Conservation (phyloP, 2,888 invertebrate genomes). For the Tachina grossa region DNA sequence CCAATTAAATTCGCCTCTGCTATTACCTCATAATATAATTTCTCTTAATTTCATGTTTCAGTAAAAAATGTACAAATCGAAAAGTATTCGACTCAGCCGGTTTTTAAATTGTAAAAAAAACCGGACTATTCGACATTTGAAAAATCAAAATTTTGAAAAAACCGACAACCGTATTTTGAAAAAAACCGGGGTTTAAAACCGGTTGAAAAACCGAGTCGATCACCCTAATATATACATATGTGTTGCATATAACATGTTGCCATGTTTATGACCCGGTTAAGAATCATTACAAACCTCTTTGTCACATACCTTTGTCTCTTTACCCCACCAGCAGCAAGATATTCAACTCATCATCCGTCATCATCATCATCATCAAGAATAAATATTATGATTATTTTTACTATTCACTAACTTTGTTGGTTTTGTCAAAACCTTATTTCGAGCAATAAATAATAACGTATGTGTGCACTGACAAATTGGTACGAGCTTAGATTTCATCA, state of each 20-base stretch:
- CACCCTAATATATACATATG: too few species aligned
- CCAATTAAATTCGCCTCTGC: too few species aligned
- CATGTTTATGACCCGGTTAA: slow-evolving; percentile 50
- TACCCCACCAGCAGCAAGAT: not conserved
- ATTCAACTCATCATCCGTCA: not conserved
- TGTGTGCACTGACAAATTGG: slow-evolving; percentile 15
- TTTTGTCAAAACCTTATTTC: slow-evolving; percentile 31
- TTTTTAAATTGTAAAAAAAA: too few species aligned
- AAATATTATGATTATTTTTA: slow-evolving; percentile 29
- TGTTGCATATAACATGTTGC: not conserved
- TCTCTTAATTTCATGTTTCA: too few species aligned
- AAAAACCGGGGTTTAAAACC: too few species aligned
- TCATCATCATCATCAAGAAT: not conserved
- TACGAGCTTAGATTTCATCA: slow-evolving; percentile 54
- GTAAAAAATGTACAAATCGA: too few species aligned
- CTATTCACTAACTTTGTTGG: slow-evolving; percentile 7
- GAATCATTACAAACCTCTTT: slow-evolving; percentile 16
- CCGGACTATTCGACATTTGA: too few species aligned
- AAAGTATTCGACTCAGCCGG: too few species aligned
- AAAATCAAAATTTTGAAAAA: too few species aligned
- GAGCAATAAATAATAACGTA: not conserved
- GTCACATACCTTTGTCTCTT: not conserved
- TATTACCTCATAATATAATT: too few species aligned
- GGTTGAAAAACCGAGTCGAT: too few species aligned
- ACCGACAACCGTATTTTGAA: too few species aligned